Percentiles rank a stretch among this genome's conserved stretches.
Conservation (phyloP, 2,888 invertebrate genomes). For the Phengaris arion region DNA sequence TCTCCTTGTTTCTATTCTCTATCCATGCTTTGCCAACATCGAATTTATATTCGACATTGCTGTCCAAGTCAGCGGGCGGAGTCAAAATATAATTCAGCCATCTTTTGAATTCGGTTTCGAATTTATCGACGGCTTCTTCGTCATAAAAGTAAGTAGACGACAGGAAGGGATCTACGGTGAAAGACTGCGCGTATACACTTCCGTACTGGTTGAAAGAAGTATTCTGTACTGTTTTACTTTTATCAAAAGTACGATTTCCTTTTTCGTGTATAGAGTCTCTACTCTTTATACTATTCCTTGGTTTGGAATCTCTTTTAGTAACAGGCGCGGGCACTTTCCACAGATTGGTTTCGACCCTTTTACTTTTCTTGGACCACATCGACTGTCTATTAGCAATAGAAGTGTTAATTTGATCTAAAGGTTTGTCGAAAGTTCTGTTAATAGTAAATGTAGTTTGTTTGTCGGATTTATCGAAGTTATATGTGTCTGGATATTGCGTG, state of each 20-base stretch:
- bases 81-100: slow-evolving; percentile 89
- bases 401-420: slow-evolving; percentile 44
- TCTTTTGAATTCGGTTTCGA: slow-evolving; percentile 85
- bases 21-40: slow-evolving; percentile 88
- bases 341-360: slow-evolving; percentile 59
- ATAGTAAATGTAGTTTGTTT: slow-evolving; percentile 65
- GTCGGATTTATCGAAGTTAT: slow-evolving; percentile 55
- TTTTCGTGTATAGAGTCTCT: slow-evolving; percentile 49
- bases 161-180: slow-evolving; percentile 83
- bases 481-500: slow-evolving; percentile 58
- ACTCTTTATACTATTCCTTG: slow-evolving; percentile 46
- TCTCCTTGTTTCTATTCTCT: slow-evolving; percentile 83
- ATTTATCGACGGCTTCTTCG: slow-evolving; percentile 82
- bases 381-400: slow-evolving; percentile 47
- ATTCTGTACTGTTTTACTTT: slow-evolving; percentile 69
- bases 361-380: slow-evolving; percentile 66
- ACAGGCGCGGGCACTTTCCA: slow-evolving; percentile 63
- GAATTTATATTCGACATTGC: slow-evolving; percentile 80
- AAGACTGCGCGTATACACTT: slow-evolving; percentile 70
- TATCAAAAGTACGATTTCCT: slow-evolving; percentile 51
- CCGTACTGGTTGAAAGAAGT: slow-evolving; percentile 60
- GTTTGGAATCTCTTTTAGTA: slow-evolving; percentile 51
- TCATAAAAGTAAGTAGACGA: slow-evolving; percentile 83
- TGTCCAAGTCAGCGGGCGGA: slow-evolving; percentile 85
- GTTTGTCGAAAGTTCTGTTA: slow-evolving; percentile 67